Conservation (phyloP, 2,797 vertebrate species). For the Pseudomugil tenellus region DNA sequence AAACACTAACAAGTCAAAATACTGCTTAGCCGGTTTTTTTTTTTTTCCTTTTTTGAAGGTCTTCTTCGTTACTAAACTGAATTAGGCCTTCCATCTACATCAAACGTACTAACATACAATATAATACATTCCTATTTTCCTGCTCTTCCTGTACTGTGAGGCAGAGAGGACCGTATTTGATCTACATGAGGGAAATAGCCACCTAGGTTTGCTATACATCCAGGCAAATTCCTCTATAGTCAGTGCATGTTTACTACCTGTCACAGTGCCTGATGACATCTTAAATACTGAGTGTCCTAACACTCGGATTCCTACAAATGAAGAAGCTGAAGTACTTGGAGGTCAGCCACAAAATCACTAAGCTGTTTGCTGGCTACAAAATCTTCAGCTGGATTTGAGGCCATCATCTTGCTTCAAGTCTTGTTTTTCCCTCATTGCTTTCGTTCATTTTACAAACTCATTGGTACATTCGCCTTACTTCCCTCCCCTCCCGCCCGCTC, state of each 20-base stretch:
- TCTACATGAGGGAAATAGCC: slow-evolving; percentile 69
- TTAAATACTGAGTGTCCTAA: slow-evolving; percentile 60
- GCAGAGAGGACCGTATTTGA: slow-evolving; percentile 75
- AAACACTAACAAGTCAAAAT: slow-evolving; percentile 83
- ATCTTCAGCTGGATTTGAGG: slow-evolving; percentile 66
- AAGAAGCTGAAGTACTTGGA: slow-evolving; percentile 52
- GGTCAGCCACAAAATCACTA: slow-evolving; percentile 44
- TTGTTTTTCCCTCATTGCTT: slow-evolving; percentile 46
- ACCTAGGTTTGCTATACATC: slow-evolving; percentile 68
- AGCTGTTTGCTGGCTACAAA: slow-evolving; percentile 40
- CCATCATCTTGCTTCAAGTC: slow-evolving; percentile 60
- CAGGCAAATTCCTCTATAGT: slow-evolving; percentile 73
- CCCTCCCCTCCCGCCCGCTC: slow-evolving; percentile 25
- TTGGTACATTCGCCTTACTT: slow-evolving; percentile 69
- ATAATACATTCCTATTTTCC: slow-evolving; percentile 84
- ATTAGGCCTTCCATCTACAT: slow-evolving; percentile 78
- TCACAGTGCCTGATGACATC: slow-evolving; percentile 74
- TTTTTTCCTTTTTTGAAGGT: slow-evolving; percentile 66
- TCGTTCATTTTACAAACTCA: slow-evolving; percentile 64
- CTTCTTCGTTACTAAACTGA: slow-evolving; percentile 77
- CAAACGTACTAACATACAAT: slow-evolving; percentile 83
- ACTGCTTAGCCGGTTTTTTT: slow-evolving; percentile 65
- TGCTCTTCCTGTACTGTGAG: slow-evolving; percentile 58
- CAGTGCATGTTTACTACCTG: slow-evolving; percentile 67
- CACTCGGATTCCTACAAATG: slow-evolving; percentile 51